Evolutionary conservation across 1,140 invertebrate genomes (phyloP).

Genomic region (Heterodera schachtii): DNA sequence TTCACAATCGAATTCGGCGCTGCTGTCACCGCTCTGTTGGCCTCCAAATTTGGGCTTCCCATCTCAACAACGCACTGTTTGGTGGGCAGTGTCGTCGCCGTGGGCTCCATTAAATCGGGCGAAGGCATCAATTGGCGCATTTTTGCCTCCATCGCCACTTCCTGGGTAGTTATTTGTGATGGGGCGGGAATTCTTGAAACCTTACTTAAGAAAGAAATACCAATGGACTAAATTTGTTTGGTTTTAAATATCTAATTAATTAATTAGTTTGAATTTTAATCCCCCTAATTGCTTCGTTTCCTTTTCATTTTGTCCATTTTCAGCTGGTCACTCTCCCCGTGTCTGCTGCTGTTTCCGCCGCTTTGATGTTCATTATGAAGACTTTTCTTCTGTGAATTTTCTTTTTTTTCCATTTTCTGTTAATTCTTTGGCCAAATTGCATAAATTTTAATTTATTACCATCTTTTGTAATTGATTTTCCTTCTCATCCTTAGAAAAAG

Average conservation of each 20-base stretch:
- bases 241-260: no score
- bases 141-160: slow-evolving; percentile 84
- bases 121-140: slow-evolving; percentile 62
- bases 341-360: slow-evolving; percentile 70
- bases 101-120: slow-evolving; percentile 57
- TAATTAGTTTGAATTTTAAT: no score
- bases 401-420: not conserved
- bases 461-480: no score
- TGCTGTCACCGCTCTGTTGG: slow-evolving; percentile 80
- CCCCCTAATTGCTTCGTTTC: no score
- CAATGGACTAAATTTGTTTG: not conserved
- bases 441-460: not conserved
- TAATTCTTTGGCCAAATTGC: not conserved
- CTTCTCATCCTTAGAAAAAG: no score
- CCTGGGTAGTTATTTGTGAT: slow-evolving; percentile 73
- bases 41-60: slow-evolving; percentile 90
- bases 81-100: slow-evolving; percentile 67
- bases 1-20: slow-evolving; percentile 64
- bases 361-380: not conserved
- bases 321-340: slow-evolving; percentile 85
- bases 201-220: not conserved
- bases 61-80: slow-evolving; percentile 98
- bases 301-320: not conserved
- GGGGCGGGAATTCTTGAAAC: not conserved
- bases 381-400: not conserved